Evolutionary conservation across 1,140 invertebrate genomes (phyloP).

Genomic region (Sycophaga agraensis): DNA sequence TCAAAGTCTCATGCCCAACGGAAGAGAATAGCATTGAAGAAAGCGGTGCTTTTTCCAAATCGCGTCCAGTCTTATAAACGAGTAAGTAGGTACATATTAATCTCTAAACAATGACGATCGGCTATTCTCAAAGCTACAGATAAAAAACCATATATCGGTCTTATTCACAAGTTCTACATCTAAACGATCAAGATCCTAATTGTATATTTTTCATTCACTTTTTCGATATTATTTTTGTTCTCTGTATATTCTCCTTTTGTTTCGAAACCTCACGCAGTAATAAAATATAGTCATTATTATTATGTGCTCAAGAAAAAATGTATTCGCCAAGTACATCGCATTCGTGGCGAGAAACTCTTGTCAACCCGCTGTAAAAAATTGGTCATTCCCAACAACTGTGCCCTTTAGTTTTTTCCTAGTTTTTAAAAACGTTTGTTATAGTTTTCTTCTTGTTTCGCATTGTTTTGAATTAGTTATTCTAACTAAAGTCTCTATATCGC

Average conservation of each 20-base stretch:
- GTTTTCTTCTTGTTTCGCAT: neutral
- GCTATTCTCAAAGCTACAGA: conserved; percentile 33
- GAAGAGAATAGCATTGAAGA: no score
- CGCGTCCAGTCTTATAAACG: conserved; percentile 33
- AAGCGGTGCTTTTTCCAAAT: conserved; percentile 19
- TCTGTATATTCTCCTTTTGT: conserved; percentile 38
- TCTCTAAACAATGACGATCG: conserved; percentile 35
- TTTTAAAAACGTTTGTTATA: neutral
- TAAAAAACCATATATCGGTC: conserved; percentile 1
- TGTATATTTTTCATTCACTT: conserved; percentile 10
- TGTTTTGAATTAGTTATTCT: no score
- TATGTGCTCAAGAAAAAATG: conserved; percentile 41
- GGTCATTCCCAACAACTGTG: conserved; percentile 26
- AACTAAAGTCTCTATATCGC: neutral
- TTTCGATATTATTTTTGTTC: conserved; percentile 37
- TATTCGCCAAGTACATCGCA: conserved; percentile 33
- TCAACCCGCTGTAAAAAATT: conserved; percentile 36
- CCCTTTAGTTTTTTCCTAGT: neutral
- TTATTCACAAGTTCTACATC: conserved; percentile 20
- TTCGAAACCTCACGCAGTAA: conserved; percentile 43
- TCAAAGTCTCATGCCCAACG: no score
- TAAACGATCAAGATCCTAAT: conserved; percentile 17
- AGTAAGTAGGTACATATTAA: conserved; percentile 36
- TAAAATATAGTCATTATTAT: conserved; percentile 53
- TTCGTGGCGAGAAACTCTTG: conserved; percentile 3